Evolutionary conservation across 2,113 vertebrate genomes (phyloP).

Genomic region (Ameiurus melas): DNA sequence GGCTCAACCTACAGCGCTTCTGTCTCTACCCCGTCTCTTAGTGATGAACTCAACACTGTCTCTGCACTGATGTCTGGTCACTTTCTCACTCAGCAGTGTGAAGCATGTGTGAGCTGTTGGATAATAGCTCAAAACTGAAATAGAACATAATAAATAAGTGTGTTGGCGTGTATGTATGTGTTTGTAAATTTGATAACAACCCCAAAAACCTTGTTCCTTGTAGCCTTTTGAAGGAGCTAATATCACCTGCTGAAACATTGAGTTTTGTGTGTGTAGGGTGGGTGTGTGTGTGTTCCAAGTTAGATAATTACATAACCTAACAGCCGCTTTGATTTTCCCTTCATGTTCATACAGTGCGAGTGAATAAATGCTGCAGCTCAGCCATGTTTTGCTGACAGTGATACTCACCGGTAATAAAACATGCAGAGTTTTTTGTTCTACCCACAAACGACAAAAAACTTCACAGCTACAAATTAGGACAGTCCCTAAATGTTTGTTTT

Average conservation of each 20-base stretch:
- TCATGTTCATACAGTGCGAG: neutral
- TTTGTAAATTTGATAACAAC: constrained; percentile 13
- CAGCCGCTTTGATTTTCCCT: constrained; percentile 4
- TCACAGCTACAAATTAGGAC: neutral
- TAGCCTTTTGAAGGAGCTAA: neutral
- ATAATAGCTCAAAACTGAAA: neutral
- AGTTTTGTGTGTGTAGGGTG: neutral
- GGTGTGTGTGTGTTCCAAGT: neutral
- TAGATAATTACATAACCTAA: constrained; percentile 33
- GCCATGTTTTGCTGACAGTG: neutral
- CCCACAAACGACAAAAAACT: neutral
- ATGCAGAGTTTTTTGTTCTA: neutral
- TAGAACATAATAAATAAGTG: neutral
- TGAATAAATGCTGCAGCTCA: neutral
- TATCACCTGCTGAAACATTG: neutral
- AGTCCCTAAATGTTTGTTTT: neutral
- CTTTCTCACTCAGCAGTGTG: neutral
- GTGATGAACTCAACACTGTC: neutral
- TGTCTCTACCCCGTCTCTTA: neutral
- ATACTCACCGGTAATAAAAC: neutral
- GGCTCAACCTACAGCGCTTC: neutral
- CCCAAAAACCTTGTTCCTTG: neutral
- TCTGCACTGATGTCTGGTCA: neutral
- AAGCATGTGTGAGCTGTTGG: neutral
- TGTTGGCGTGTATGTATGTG: neutral